These are phyloP conservation scores for Blera fallax DNA, from an alignment of 2,888 invertebrate genomes.

Conservation along the genomic window DNA sequence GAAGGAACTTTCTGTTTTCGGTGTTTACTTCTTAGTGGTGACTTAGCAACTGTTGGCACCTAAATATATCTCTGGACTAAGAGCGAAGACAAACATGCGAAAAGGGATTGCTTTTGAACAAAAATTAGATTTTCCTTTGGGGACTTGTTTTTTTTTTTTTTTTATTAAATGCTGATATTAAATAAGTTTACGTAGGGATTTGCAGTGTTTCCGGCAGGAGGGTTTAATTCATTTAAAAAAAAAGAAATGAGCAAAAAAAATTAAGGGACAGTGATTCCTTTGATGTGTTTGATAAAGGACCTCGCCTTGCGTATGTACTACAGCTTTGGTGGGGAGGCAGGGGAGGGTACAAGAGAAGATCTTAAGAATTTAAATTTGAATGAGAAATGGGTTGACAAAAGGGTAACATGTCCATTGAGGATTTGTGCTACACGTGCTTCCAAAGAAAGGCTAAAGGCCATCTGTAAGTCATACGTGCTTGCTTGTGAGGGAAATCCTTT, in stretches of 20 bases:
- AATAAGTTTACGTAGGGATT: neutral
- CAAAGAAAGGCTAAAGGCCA: neutral
- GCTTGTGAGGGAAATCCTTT: neutral
- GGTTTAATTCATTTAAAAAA: neutral
- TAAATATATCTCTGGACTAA: neutral
- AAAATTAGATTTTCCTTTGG: slow-evolving; percentile 4
- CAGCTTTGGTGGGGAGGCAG: neutral
- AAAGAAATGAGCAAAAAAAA: neutral
- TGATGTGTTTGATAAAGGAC: slow-evolving; percentile 1
- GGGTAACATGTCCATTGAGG: neutral
- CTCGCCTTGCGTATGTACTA: neutral
- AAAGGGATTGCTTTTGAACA: neutral
- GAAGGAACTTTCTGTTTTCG: slow-evolving; percentile 16
- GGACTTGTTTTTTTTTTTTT: neutral
- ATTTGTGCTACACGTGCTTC: neutral
- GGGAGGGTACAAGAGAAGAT: too few relatives aligned
- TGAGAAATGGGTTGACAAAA: slow-evolving; percentile 3
- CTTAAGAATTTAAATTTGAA: slow-evolving; percentile 1
- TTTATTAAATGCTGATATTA: slow-evolving; percentile 1
- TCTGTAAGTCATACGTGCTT: neutral
- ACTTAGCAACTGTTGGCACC: slow-evolving; percentile 29
- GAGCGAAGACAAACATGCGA: neutral
- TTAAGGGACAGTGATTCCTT: neutral
- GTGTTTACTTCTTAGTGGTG: slow-evolving; percentile 31
- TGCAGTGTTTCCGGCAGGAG: neutral